A percentile compares a stretch with the other conserved stretches of the same genome.
Evolutionary conservation across 2,888 invertebrate species (phyloP).

Genomic region (Nephrocerus scutellatus): DNA sequence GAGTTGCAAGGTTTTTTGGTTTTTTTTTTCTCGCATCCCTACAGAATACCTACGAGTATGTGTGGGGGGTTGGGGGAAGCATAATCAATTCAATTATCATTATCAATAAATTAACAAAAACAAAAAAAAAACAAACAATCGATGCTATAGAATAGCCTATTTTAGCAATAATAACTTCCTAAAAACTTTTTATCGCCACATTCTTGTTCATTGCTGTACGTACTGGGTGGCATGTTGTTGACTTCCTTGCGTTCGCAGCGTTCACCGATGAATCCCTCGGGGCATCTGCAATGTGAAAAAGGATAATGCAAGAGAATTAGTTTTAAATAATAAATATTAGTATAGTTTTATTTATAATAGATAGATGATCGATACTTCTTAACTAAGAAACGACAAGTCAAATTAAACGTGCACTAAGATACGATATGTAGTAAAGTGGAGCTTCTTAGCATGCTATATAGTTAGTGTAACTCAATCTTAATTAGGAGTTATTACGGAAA

Average conservation of each 20-base stretch:
- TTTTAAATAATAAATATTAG: not conserved
- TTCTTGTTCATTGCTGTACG: slow-evolving; percentile 47
- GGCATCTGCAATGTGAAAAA: slow-evolving; percentile 47
- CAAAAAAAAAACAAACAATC: slow-evolving; percentile 24
- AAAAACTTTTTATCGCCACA: slow-evolving; percentile 43
- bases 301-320: slow-evolving; percentile 6
- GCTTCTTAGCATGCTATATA: too few relatives aligned
- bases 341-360: slow-evolving; percentile 4
- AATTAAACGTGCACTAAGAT: too few relatives aligned
- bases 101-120: slow-evolving; percentile 10
- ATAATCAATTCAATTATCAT: too few relatives aligned
- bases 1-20: slow-evolving; percentile 14
- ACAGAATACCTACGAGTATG: too few relatives aligned
- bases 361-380: too few relatives aligned
- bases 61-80: too few relatives aligned
- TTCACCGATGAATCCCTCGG: slow-evolving; percentile 43
- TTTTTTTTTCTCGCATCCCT: slow-evolving; percentile 11
- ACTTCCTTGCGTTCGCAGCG: slow-evolving; percentile 44
- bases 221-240: slow-evolving; percentile 44
- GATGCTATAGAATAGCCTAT: slow-evolving; percentile 49
- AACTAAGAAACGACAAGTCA: too few relatives aligned
- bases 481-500: too few relatives aligned
- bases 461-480: too few relatives aligned
- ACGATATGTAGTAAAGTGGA: too few relatives aligned
- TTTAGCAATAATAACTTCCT: slow-evolving; percentile 49